Evolutionary conservation across 2,113 vertebrate genomes (phyloP), one percentile per base, ranked within the genome.

Genomic region (Nyctereutes procyonoides): DNA sequence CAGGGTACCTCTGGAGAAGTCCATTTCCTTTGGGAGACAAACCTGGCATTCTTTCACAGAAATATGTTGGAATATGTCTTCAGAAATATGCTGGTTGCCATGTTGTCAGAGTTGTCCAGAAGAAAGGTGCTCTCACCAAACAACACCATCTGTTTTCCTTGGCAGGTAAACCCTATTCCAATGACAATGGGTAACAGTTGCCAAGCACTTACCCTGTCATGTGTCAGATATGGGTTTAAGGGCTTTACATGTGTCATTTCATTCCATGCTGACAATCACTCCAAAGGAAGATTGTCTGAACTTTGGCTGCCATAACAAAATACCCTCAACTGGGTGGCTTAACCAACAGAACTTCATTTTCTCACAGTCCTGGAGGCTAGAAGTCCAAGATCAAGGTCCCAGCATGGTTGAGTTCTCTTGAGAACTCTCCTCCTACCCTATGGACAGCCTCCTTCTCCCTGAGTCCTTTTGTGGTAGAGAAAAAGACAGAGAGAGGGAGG

Each of bases 21-120:
- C n/a, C 80, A 62, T 63, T 87, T 93, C 9, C n/a, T 63, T 69
- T 87, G 43, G 62, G 16, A 53, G 26, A 83, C 93, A 95, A 83
- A 96, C n/a, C 20, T 73, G 86, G 62, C 22, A 81, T 67, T 69
- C 53, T 77, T 32, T 38, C 48, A 55, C 24, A 86, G 93, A 89
- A 94, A 73, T 56, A 73, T 19, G 51, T 43, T 67, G 4, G 20
- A 43, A 26, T 30, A 28, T 86, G 38, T 85, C 79, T 90, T 95
- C 24, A 63, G 53, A 62, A 90, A 80, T 67, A 74, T 80, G 32
- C 19, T 62, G 1, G 3, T 15, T 92, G 13, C 35, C 51, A 12
- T 73, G 17, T 89, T 60, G 82, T 67, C 69, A 73, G 67, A 90
- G 35, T 13, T 89, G 24, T 55, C 82, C 22, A 62, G 88, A 24